Conservation (phyloP, 2,888 invertebrate genomes). For the Coleophora deauratella region DNA sequence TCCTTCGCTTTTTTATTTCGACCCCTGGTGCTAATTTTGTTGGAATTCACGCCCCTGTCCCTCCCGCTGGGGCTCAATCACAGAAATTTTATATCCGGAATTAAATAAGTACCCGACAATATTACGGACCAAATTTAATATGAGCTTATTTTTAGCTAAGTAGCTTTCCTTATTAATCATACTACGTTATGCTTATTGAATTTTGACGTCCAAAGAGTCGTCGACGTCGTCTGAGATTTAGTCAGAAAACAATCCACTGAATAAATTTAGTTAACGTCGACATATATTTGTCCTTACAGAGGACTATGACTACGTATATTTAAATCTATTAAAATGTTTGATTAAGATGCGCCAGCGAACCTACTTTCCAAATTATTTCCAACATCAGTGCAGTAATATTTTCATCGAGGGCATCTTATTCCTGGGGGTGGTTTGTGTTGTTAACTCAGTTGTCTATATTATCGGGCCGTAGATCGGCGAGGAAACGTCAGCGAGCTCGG, state of each 20-base stretch:
- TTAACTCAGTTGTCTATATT: constrained; percentile 69
- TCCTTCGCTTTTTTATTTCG: constrained; percentile 74
- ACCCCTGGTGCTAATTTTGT: constrained; percentile 76
- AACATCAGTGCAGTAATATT: constrained; percentile 50
- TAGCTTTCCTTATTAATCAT: constrained; percentile 56
- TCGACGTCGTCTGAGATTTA: not conserved
- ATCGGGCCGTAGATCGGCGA: constrained; percentile 52
- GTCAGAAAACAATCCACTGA: too few relatives aligned
- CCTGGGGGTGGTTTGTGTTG: constrained; percentile 61
- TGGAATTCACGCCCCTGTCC: constrained; percentile 75
- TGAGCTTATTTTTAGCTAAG: constrained; percentile 59
- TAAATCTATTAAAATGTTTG: too few relatives aligned
- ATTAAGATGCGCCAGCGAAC: not conserved
- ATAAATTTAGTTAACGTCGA: too few relatives aligned
- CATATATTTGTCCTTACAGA: too few relatives aligned
- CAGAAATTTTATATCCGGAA: constrained; percentile 76
- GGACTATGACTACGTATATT: too few relatives aligned
- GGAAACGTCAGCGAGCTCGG: constrained; percentile 66
- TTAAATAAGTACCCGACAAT: constrained; percentile 72
- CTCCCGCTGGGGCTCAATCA: constrained; percentile 73
- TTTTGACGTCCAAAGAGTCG: constrained; percentile 9
- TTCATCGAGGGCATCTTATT: constrained; percentile 62
- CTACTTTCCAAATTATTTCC: not conserved
- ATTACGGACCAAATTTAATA: constrained; percentile 68
- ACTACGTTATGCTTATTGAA: constrained; percentile 29